Evolutionary conservation across 92 coral and sea anemone species (phyloP).

Genomic region (Parazoanthus darwini): DNA sequence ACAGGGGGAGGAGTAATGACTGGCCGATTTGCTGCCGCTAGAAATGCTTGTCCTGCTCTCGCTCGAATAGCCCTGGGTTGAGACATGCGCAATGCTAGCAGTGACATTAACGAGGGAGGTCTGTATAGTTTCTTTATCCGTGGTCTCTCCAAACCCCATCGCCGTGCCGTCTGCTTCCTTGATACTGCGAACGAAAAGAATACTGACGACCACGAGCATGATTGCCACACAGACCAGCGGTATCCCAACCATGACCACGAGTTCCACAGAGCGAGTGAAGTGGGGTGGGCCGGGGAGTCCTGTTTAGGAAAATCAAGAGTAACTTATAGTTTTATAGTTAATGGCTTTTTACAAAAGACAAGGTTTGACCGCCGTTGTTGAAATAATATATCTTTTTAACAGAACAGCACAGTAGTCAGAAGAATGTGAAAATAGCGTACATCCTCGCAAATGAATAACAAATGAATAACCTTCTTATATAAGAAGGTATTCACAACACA

Average conservation of each 20-base stretch:
- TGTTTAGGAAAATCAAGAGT: not conserved
- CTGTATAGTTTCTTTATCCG: conserved; percentile 72
- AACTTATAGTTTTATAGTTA: too few relatives aligned
- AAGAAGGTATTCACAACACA: too few relatives aligned
- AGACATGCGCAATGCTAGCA: conserved; percentile 80
- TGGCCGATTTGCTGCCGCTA: conserved; percentile 41
- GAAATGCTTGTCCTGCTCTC: conserved; percentile 42
- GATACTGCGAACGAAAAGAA: conserved; percentile 67
- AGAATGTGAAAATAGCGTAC: too few relatives aligned
- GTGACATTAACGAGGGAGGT: conserved; percentile 66
- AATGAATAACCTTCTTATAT: too few relatives aligned
- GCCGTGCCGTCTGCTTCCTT: conserved; percentile 75
- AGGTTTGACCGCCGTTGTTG: too few relatives aligned
- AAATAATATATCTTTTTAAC: too few relatives aligned
- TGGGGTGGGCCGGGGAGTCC: conserved; percentile 61
- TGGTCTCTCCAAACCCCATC: conserved; percentile 75
- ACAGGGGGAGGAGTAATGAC: conserved; percentile 29
- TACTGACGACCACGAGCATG: conserved; percentile 65
- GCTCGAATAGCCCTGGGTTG: conserved; percentile 53
- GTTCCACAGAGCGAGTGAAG: conserved; percentile 72
- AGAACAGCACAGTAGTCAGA: too few relatives aligned
- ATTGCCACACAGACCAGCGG: conserved; percentile 73
- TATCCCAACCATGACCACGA: conserved; percentile 76
- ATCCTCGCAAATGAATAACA: too few relatives aligned
- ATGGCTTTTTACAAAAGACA: too few relatives aligned